Conservation (phyloP, 2,888 invertebrate genomes). For the Adela reaumurella region DNA sequence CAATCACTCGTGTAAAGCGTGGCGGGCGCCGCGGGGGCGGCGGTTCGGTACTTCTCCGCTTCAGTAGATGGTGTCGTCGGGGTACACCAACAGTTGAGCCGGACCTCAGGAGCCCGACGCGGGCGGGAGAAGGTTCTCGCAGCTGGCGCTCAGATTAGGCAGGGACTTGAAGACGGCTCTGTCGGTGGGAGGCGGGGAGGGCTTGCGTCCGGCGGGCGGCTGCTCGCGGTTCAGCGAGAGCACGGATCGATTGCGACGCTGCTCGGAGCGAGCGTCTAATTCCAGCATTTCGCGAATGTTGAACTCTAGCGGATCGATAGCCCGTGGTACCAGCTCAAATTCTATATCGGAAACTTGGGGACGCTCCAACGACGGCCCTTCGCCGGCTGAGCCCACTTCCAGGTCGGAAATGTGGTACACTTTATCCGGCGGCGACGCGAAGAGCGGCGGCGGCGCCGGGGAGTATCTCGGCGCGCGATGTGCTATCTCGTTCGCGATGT, state of each 20-base stretch:
- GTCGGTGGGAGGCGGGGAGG: slow-evolving; percentile 11
- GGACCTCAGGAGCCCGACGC: slow-evolving; percentile 16
- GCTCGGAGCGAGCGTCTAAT: slow-evolving; percentile 32
- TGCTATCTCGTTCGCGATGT: slow-evolving; percentile 1
- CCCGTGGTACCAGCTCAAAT: slow-evolving; percentile 27
- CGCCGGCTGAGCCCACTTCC: slow-evolving; percentile 31
- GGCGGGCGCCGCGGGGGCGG: slow-evolving; percentile 13
- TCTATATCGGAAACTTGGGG: slow-evolving; percentile 20
- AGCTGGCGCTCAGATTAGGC: slow-evolving; percentile 69
- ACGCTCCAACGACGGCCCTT: slow-evolving; percentile 14
- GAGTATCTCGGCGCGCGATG: slow-evolving; percentile 13
- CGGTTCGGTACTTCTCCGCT: too few species aligned
- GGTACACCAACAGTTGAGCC: slow-evolving; percentile 24
- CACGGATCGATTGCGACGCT: slow-evolving; percentile 11
- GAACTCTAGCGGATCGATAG: slow-evolving; percentile 44
- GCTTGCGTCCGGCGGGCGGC: slow-evolving; percentile 1
- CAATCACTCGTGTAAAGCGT: not conserved
- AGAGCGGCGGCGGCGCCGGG: slow-evolving; percentile 13
- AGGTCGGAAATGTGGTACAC: slow-evolving; percentile 48
- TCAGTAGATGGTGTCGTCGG: slow-evolving; percentile 43
- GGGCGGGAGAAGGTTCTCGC: slow-evolving; percentile 58
- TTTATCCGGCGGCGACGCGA: not conserved
- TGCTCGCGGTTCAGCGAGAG: slow-evolving; percentile 12
- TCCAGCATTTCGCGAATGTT: slow-evolving; percentile 42
- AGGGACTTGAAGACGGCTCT: slow-evolving; percentile 57